These are phyloP conservation scores for Mythimna vitellina DNA, from an alignment of 2,888 invertebrate species.

Conservation along the genomic window DNA sequence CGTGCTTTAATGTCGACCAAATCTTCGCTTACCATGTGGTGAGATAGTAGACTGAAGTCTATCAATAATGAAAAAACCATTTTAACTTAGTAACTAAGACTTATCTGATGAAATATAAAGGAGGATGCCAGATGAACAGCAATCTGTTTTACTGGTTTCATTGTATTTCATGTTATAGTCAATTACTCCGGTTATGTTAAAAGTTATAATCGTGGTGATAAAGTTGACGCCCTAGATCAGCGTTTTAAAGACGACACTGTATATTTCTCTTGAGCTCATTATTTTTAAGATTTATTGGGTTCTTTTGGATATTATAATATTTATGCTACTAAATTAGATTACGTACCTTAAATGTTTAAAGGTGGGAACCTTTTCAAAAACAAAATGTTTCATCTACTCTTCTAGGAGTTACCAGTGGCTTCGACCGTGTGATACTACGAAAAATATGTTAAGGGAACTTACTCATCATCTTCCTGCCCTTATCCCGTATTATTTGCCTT, in stretches of 20 bases:
- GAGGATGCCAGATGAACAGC: neutral
- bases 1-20: too few species aligned
- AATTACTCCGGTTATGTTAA: constrained; percentile 70
- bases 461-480: too few species aligned
- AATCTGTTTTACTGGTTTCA: constrained; percentile 31
- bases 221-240: constrained; percentile 36
- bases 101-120: neutral
- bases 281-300: constrained; percentile 5
- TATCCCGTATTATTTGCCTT: too few species aligned
- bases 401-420: too few species aligned
- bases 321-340: neutral
- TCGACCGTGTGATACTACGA: too few species aligned
- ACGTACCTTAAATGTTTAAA: neutral
- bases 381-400: too few species aligned
- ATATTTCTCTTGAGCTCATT: constrained; percentile 3
- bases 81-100: too few species aligned
- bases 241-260: constrained; percentile 20
- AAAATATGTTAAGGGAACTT: too few species aligned
- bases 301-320: neutral
- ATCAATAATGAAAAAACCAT: too few species aligned
- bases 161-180: constrained; percentile 47
- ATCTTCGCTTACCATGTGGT: too few species aligned
- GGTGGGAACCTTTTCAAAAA: too few species aligned
- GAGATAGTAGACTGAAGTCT: too few species aligned
- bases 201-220: constrained; percentile 65